Evolutionary conservation across 2,113 vertebrate genomes (phyloP).

Genomic region (Mustela nigripes): DNA sequence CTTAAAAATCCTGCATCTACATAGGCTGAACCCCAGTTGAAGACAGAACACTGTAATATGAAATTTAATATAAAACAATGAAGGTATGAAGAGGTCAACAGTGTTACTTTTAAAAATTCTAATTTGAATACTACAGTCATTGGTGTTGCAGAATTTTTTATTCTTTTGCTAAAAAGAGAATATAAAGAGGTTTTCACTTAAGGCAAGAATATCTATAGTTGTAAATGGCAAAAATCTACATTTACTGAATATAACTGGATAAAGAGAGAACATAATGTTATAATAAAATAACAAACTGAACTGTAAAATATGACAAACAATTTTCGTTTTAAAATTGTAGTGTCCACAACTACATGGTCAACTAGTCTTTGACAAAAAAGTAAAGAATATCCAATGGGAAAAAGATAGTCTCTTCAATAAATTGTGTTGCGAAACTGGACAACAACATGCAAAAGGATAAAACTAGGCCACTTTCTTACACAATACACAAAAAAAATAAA

Average conservation of each 20-base stretch:
- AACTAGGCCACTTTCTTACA: background rate
- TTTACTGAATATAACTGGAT: background rate
- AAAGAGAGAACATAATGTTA: background rate
- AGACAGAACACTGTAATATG: background rate
- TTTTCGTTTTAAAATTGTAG: slow-evolving; percentile 49
- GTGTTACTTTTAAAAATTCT: background rate
- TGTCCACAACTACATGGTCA: background rate
- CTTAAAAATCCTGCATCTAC: background rate
- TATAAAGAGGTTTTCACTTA: background rate
- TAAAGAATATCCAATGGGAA: background rate
- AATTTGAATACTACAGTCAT: background rate
- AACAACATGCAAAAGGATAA: too few relatives aligned
- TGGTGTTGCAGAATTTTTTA: background rate
- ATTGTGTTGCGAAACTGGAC: too few relatives aligned
- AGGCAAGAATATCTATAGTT: background rate
- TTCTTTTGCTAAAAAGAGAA: background rate
- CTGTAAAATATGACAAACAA: background rate
- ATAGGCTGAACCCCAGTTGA: background rate
- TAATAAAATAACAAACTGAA: background rate
- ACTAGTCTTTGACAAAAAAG: background rate
- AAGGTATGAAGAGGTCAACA: background rate
- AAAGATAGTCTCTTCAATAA: background rate
- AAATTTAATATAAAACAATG: background rate
- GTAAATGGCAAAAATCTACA: background rate
- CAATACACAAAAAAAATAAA: background rate